Evolutionary conservation across 2,113 vertebrate species (phyloP), one percentile per base, ranked within the genome.

Genomic region (Perca flavescens): DNA sequence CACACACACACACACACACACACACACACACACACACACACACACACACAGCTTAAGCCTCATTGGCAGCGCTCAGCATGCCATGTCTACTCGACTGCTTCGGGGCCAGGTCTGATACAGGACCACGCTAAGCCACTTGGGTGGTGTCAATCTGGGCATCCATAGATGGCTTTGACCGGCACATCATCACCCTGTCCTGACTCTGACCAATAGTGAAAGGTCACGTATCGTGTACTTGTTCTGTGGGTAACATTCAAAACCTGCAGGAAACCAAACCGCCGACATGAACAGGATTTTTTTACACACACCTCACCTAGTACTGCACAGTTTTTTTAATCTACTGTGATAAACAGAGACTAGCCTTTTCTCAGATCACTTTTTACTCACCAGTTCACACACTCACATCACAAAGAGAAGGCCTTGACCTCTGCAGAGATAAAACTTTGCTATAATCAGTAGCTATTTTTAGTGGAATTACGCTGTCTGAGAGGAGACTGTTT

Each of bases 171-270:
- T 64, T 46, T 56, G 72, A 80, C 69, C 14, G 15, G 19, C 69
- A 73, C 75, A 62, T 61, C 73, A 68, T 83, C 70, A 21, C 85
- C 21, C 22, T 25, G 28, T 79, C 78, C 31, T 66, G 52, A 82
- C 69, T 40, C 63, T 69, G 62, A 80, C 25, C 67, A 54, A 36
- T 47, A 56, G 71, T 10, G 72, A 88, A 93, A 91, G 90, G 86
- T 91, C 85, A 84, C 16, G 88, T 46, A 78, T 79, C 67, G 50
- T 77, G 89, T 87, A 82, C 68, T 78, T 79, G 72, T 84, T 89
- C 74, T 78, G 84, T 90, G 65, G 61, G 80, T 71, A 87, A 89
- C 83, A 85, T 83, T 90, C 77, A 34, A 83, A 79, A 77, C 21
- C 73, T 28, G 67, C 77, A 73, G 67, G 73, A 69, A 63, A 52